These are phyloP conservation scores for Diarsia rubi DNA, from an alignment of 2,888 invertebrate species.

Conservation along the genomic window DNA sequence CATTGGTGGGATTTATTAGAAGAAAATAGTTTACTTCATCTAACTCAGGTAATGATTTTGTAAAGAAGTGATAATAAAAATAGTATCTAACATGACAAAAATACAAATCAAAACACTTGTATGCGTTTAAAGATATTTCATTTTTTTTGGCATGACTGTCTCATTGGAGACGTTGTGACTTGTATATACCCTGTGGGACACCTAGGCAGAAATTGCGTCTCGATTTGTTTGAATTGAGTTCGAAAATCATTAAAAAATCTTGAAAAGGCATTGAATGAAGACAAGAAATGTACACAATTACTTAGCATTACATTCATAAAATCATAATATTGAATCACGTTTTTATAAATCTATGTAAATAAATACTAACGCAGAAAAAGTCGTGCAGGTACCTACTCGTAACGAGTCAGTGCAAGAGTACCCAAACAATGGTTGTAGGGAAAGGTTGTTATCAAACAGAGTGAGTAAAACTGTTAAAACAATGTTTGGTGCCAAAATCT, in stretches of 20 bases:
- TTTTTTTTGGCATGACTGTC: neutral
- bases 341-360: constrained; percentile 8
- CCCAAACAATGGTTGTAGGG: constrained; percentile 11
- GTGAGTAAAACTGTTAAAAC: neutral
- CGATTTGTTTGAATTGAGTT: too few species aligned
- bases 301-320: neutral
- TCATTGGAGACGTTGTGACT: neutral
- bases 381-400: neutral
- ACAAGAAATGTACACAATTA: neutral
- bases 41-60: neutral
- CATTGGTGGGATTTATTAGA: neutral
- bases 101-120: neutral
- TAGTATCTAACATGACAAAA: neutral
- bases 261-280: neutral
- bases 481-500: constrained; percentile 2
- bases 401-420: neutral
- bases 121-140: neutral
- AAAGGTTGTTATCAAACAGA: constrained; percentile 5
- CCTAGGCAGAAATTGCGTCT: neutral
- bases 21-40: neutral
- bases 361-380: neutral
- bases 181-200: neutral
- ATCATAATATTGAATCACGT: constrained; percentile 3
- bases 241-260: neutral
- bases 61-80: neutral